Evolutionary conservation across 2,113 vertebrate genomes (phyloP).

Genomic region (Accipiter virgatus): DNA sequence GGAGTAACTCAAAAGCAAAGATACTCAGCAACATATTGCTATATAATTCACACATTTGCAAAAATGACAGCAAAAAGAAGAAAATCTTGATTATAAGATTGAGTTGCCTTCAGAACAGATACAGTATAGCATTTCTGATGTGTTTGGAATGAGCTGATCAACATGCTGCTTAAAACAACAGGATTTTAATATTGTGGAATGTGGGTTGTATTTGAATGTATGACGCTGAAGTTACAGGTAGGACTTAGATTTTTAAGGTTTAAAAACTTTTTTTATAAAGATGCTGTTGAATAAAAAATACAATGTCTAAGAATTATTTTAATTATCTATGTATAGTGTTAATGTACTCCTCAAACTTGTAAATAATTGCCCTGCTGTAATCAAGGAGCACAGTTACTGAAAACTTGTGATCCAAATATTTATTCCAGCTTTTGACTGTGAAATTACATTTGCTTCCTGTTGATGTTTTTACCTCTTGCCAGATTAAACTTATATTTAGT

Average conservation of each 20-base stretch:
- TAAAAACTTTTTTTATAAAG: not conserved
- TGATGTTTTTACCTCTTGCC: not conserved
- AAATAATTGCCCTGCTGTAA: not conserved
- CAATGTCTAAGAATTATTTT: not conserved
- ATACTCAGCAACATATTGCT: not conserved
- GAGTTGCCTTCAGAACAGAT: not conserved
- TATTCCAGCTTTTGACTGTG: not conserved
- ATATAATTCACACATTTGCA: not conserved
- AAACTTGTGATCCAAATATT: not conserved
- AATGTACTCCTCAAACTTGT: not conserved
- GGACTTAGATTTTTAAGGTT: not conserved
- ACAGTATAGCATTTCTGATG: not conserved
- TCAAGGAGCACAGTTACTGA: not conserved
- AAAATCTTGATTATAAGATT: not conserved
- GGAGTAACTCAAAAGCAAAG: not conserved
- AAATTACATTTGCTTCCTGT: not conserved
- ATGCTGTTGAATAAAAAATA: not conserved
- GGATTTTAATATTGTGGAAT: rapidly evolving
- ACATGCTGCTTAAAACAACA: not conserved
- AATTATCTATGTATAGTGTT: not conserved
- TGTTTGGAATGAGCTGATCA: not conserved
- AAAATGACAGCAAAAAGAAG: not conserved
- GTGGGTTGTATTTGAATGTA: not conserved
- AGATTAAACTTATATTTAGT: not conserved
- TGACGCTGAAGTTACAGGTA: not conserved